Evolutionary conservation across 1,140 invertebrate genomes (phyloP), one percentile per base, ranked within the genome.

Genomic region (Chelonus insularis): DNA sequence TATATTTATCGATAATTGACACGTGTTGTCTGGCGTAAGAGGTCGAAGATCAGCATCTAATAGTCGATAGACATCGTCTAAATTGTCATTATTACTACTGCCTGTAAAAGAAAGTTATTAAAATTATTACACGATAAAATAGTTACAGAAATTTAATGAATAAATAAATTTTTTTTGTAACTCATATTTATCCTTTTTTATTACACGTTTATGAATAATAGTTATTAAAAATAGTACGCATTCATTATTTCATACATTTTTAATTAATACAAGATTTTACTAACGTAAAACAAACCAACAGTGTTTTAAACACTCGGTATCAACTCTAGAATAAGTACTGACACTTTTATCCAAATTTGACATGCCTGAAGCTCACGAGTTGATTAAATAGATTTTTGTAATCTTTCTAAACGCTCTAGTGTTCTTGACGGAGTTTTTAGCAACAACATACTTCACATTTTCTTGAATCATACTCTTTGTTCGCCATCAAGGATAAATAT

Each of bases 31-130:
- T 5, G 94, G 93, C 16, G 89, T 87, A 50, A 92, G 84, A 0
- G 94, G 94, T 69, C 91, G 83, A 43, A 93, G 81, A 60, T 92
- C 87, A 0, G 88, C 86, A 74, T 94, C 92, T 60, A 95, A 77
- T 66, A 92, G 85, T 70, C 89, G 85, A 72, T 89, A 87, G 70
- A 90, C 85, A 12, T 88, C 88, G 68, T 91, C 89, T 54, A 91
- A 77, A 65, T 86, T 85, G 20, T 86, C 84, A 29, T 69, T 74
- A 11, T 67, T 72, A 61, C 71, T 74, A 57, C 68, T 74, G 60
- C 70, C 73, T 72, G 50, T 37, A 56, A n/a, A n/a, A n/a, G n/a
- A n/a, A n/a, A n/a, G n/a, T n/a, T n/a, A n/a, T n/a, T n/a, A n/a
- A n/a, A n/a, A n/a, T n/a, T n/a, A n/a, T n/a, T n/a, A n/a, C n/a